Conservation (phyloP, 2,888 invertebrate species). For the Tetragonisca angustula region DNA sequence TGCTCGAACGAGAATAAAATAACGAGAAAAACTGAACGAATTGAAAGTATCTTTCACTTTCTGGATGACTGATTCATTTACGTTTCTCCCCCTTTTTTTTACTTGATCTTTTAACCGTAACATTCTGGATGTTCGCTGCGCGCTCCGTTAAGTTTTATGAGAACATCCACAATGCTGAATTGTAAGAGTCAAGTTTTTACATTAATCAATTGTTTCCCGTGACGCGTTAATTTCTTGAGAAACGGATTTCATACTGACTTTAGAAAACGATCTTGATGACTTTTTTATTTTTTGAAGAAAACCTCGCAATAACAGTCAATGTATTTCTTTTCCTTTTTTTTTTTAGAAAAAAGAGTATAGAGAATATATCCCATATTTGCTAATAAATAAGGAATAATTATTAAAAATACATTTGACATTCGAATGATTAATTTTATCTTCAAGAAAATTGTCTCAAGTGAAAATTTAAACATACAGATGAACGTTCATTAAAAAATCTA, state of each 20-base stretch:
- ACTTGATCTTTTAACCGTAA: background rate
- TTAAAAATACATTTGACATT: no score
- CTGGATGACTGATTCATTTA: background rate
- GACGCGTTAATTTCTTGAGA: background rate
- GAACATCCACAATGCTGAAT: background rate
- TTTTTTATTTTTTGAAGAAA: background rate
- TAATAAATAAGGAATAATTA: no score
- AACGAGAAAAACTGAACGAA: background rate
- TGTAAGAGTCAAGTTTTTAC: background rate
- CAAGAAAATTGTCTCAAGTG: no score
- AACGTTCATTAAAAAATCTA: no score
- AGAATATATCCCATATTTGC: no score
- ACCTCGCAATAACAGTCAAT: background rate
- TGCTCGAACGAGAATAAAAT: background rate
- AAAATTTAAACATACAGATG: background rate
- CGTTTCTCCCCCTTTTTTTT: background rate
- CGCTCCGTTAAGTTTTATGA: constrained; percentile 1
- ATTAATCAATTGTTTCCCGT: background rate
- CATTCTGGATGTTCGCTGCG: background rate
- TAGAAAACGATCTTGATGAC: background rate
- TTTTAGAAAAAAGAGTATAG: no score
- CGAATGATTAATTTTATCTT: no score
- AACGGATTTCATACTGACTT: background rate
- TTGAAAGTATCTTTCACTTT: background rate
- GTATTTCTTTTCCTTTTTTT: background rate